Percentiles rank a stretch among this genome's conserved stretches.
Conservation (phyloP, 2,888 invertebrate genomes). For the Xestoiulus laeticollis region DNA sequence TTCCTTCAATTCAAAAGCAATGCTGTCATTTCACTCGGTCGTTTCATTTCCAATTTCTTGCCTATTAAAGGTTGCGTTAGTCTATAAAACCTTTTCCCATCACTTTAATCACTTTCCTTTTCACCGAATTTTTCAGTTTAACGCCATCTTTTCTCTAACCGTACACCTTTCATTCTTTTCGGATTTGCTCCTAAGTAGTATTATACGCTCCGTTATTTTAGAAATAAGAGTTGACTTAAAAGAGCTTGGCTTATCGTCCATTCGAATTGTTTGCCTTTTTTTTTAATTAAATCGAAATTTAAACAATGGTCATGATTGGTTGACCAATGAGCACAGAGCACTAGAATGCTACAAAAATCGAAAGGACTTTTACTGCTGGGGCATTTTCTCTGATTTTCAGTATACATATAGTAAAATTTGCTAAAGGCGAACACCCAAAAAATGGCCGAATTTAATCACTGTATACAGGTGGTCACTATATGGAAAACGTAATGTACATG, state of each 20-base stretch:
- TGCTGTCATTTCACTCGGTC: constrained; percentile 25
- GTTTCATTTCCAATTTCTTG: constrained; percentile 34
- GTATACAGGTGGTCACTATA: too few species aligned
- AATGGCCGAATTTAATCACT: too few species aligned
- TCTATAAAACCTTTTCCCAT: constrained; percentile 14
- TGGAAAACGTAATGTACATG: too few species aligned
- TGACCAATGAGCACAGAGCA: not conserved
- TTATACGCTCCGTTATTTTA: constrained; percentile 3
- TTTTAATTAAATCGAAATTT: constrained; percentile 21
- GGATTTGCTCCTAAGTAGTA: constrained; percentile 17
- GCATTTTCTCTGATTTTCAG: too few species aligned
- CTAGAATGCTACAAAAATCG: not conserved
- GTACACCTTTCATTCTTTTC: constrained; percentile 14
- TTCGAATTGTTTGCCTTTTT: constrained; percentile 1
- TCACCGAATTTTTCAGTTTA: constrained; percentile 21
- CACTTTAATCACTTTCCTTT: constrained; percentile 37
- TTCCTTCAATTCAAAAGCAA: not conserved
- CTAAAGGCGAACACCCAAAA: too few species aligned
- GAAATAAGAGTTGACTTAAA: not conserved
- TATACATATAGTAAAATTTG: too few species aligned
- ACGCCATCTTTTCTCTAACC: constrained; percentile 20
- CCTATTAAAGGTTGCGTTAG: constrained; percentile 13
- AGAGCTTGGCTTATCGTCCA: not conserved
- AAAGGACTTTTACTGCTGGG: too few species aligned
- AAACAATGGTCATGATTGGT: constrained; percentile 2